phyloP scores from a whole-genome alignment of 1,140 invertebrate genomes.

The Diuraphis noxia region DNA sequence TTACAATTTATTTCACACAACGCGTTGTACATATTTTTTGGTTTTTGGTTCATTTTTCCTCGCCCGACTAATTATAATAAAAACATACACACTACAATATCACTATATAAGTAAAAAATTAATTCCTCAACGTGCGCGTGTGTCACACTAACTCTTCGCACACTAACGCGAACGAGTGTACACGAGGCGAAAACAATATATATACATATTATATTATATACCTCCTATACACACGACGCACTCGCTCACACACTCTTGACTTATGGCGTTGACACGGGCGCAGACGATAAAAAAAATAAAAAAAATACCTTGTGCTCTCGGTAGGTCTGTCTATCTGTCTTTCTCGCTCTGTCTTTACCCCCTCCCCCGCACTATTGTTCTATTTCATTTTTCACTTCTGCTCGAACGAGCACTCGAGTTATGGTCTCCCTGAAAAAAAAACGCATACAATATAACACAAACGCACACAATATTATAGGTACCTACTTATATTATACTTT shows the following conservation, averaged over 20 bases:
- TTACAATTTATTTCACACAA: not conserved
- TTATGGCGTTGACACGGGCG: conserved; percentile 6
- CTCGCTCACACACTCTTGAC: not conserved
- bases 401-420: not conserved
- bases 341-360: too few relatives aligned
- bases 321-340: too few relatives aligned
- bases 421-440: not conserved
- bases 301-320: conserved; percentile 1
- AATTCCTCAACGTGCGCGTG: conserved; percentile 37
- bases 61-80: not conserved
- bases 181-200: not conserved
- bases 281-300: conserved; percentile 27
- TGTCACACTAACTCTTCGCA: not conserved
- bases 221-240: too few relatives aligned
- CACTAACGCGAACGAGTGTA: not conserved
- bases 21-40: not conserved
- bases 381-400: not conserved
- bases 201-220: too few relatives aligned
- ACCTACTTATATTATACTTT: not conserved
- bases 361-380: not conserved
- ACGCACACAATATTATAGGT: not conserved
- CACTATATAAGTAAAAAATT: conserved; percentile 8
- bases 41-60: conserved; percentile 12
- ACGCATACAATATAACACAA: not conserved
- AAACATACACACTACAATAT: not conserved